A percentile compares a stretch with the other conserved stretches of the same genome.
Evolutionary conservation across 2,797 vertebrate genomes (phyloP).

Genomic region (Hapalemur alaotrensis): DNA sequence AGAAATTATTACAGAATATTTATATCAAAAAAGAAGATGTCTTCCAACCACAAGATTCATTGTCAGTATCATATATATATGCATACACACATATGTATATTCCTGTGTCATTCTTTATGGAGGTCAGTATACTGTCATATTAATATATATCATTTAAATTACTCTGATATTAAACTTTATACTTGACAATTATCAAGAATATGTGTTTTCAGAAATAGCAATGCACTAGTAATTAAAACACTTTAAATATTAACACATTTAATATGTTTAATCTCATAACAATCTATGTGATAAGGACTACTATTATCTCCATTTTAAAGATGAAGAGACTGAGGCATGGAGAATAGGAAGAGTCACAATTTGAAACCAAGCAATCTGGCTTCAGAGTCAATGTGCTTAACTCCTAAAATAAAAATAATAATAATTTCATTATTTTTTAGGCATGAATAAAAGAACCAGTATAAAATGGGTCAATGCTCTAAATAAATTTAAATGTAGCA

Average conservation of each 20-base stretch:
- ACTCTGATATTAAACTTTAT: neutral
- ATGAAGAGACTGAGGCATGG: neutral
- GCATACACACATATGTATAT: neutral
- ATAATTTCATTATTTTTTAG: neutral
- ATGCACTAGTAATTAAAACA: neutral
- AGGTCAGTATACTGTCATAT: neutral
- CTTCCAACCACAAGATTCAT: neutral
- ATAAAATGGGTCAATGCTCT: neutral
- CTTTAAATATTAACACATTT: neutral
- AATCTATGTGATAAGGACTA: neutral
- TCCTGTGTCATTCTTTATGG: neutral
- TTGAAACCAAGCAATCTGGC: neutral
- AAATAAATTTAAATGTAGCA: neutral
- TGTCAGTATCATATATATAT: neutral
- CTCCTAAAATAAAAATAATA: neutral
- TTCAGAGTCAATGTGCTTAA: neutral
- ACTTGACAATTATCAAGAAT: neutral
- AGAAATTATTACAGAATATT: neutral
- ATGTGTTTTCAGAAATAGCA: neutral
- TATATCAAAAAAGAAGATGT: neutral
- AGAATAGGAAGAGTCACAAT: neutral
- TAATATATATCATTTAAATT: neutral
- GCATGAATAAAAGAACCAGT: neutral
- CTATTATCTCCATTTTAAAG: neutral
- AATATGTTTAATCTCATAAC: neutral